Evolutionary conservation across 2,888 invertebrate species (phyloP), one percentile per base, ranked within the genome.

Genomic region (Lasioglossum malachurum): DNA sequence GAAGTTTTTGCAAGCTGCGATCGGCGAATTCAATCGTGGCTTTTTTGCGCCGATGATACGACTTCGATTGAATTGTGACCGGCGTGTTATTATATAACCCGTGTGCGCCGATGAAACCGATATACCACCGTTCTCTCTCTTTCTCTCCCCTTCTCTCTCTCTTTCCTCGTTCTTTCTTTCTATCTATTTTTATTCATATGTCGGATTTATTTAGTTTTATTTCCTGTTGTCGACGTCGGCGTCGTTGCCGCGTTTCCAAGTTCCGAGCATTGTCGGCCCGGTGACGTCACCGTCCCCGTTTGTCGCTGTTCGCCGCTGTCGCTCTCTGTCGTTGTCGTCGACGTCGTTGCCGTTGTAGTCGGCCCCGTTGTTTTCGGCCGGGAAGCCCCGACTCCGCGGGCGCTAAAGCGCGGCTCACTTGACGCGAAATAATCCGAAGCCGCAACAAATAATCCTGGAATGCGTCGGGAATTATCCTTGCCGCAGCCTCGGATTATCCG

Each of bases 371-470:
- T 53, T 78, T 31, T 72, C 69, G 38, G 69, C 16, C 7, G 44
- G n/a, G 31, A 57, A 23, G 16, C 67, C 46, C n/a, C 60, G 31
- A n/a, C 46, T 53, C 27, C 53, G 12, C 7, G 67, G 46, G 57
- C 57, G 16, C 53, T 69, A 75, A 75, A 75, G 71, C 31, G 78
- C 73, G 27, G 80, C 83, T 86, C 87, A 75, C 80, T 83, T 77
- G 83, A 83, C 80, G 86, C 80, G 80, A 83, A 86, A 87, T 83
- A 83, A 87, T 87, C 81, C 86, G 78, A 73, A 81, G 80, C 86
- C 86, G 83, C 86, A 78, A 78, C 87, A 87, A 87, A 86, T 87
- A 87, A 87, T 87, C 86, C 80, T 75, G 86, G 80, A 87, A 87
- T 78, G 82, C 87, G 80, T 49, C 71, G 72, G 80, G 86, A 86